phyloP scores from a whole-genome alignment of 2,888 invertebrate species.

The Limnephilus marmoratus region DNA sequence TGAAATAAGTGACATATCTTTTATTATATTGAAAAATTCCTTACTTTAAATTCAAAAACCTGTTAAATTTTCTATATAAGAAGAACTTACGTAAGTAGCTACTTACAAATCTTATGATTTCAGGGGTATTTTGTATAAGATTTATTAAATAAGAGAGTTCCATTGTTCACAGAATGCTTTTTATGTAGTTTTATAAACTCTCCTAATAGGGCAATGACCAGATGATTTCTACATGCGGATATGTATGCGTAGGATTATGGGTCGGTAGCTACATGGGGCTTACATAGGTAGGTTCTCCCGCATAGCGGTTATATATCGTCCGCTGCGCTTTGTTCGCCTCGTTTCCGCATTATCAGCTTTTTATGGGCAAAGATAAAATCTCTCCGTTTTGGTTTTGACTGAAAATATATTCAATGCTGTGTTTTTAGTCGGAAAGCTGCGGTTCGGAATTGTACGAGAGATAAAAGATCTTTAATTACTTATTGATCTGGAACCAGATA shows the following conservation, averaged over 20 bases:
- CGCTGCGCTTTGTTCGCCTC: slow-evolving; percentile 13
- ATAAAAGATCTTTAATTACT: not conserved
- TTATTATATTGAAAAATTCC: too few species aligned
- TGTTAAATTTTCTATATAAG: too few species aligned
- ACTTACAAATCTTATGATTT: too few species aligned
- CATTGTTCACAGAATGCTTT: too few species aligned
- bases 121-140: too few species aligned
- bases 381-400: slow-evolving; percentile 23
- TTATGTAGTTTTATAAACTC: too few species aligned
- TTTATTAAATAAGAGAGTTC: too few species aligned
- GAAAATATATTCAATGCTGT: slow-evolving; percentile 4
- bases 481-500: not conserved
- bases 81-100: too few species aligned
- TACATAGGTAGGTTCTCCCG: not conserved
- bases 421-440: not conserved
- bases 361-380: slow-evolving; percentile 35
- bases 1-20: too few species aligned
- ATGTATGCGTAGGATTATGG: not conserved
- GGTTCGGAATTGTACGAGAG: not conserved
- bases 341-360: slow-evolving; percentile 25
- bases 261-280: not conserved
- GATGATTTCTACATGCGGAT: not conserved
- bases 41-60: too few species aligned
- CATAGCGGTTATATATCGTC: not conserved
- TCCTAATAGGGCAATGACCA: not conserved